A percentile compares a stretch with the other conserved stretches of the same genome.
phyloP scores from a whole-genome alignment of 1,140 invertebrate genomes.

The Rhopalosiphum padi region DNA sequence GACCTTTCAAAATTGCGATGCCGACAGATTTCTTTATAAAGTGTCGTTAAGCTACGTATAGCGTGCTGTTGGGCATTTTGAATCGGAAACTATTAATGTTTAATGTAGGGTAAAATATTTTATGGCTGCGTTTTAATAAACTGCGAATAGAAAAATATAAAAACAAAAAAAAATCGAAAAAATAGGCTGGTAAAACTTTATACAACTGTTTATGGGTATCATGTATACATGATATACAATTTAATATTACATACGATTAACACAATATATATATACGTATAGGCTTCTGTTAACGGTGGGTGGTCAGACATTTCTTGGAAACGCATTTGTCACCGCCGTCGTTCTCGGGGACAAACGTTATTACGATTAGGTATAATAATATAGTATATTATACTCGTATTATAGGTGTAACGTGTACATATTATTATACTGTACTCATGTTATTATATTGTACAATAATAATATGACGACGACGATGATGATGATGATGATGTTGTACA shows the following conservation, averaged over 20 bases:
- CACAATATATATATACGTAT: not conserved
- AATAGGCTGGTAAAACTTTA: not conserved
- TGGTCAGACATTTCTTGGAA: not conserved
- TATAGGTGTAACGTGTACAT: not conserved
- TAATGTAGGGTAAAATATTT: not conserved
- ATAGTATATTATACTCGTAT: not conserved
- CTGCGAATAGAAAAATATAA: not conserved
- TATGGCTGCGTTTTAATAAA: constrained; percentile 23
- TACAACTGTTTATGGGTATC: not conserved
- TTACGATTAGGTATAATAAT: not conserved
- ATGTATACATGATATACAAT: not conserved
- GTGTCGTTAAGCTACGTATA: constrained; percentile 21
- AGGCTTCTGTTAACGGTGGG: not conserved
- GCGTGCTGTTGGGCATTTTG: not conserved
- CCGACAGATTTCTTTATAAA: constrained; percentile 5
- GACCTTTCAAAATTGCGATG: not conserved
- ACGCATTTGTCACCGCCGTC: not conserved
- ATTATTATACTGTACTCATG: not conserved
- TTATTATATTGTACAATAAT: not conserved
- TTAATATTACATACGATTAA: not conserved
- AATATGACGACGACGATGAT: not conserved
- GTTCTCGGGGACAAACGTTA: not conserved
- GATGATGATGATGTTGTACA: not conserved
- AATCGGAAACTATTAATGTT: not conserved
- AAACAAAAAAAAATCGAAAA: not conserved